A percentile compares a stretch with the other conserved stretches of the same genome.
Evolutionary conservation across 2,113 vertebrate species (phyloP).

Genomic region (Gnathochromis pfefferi): DNA sequence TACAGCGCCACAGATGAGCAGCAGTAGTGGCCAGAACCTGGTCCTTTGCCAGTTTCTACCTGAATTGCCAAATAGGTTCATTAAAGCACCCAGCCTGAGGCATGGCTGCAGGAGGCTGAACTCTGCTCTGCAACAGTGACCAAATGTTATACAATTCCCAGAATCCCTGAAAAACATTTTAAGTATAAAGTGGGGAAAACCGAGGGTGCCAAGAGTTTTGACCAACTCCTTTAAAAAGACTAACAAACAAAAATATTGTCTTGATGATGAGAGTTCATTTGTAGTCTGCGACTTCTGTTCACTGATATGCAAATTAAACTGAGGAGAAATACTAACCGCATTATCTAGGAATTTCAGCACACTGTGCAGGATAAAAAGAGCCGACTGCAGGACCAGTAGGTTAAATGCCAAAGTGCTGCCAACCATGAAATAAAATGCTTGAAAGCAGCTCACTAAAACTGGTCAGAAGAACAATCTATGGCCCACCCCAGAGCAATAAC

Average conservation of each 20-base stretch:
- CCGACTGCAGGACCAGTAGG: neutral
- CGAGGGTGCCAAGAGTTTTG: neutral
- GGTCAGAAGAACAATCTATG: neutral
- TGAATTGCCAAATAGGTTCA: neutral
- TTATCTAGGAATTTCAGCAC: neutral
- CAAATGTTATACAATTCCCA: neutral
- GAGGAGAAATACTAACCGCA: neutral
- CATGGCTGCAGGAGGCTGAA: neutral
- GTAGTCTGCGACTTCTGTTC: neutral
- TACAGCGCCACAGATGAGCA: neutral
- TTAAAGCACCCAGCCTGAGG: conserved; percentile 18
- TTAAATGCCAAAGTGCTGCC: neutral
- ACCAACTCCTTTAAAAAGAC: neutral
- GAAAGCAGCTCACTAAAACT: neutral
- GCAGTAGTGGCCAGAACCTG: neutral
- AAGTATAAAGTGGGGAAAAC: neutral
- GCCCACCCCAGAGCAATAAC: neutral
- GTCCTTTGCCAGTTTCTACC: neutral
- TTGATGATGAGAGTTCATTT: neutral
- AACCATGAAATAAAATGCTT: neutral
- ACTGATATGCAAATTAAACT: neutral
- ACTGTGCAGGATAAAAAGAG: neutral
- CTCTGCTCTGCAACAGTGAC: neutral
- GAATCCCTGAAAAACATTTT: neutral
- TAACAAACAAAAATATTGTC: neutral